phyloP scores from a whole-genome alignment of 2,797 vertebrate genomes.

The Spondyliosoma cantharus region DNA sequence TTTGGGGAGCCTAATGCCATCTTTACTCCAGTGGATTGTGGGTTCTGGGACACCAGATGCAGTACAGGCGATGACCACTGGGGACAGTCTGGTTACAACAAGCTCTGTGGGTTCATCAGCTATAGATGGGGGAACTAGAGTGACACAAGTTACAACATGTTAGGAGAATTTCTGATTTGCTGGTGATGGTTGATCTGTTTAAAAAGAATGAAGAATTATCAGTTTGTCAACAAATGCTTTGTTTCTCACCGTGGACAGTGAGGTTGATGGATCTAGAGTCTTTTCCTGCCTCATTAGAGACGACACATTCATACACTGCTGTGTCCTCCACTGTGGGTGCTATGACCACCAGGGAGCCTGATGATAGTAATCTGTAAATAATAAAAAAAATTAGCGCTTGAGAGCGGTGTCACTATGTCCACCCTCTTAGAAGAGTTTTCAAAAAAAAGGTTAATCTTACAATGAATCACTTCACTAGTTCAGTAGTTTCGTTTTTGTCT shows the following conservation, averaged over 20 bases:
- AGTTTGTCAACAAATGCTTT: not conserved
- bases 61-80: conserved; percentile 90
- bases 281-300: conserved; percentile 91
- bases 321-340: conserved; percentile 95
- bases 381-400: conserved; percentile 1
- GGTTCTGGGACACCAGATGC: conserved; percentile 91
- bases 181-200: not conserved
- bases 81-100: conserved; percentile 88
- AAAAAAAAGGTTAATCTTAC: not conserved
- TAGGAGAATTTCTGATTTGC: not conserved
- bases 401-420: not conserved
- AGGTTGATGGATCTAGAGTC: conserved; percentile 88
- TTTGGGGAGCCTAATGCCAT: conserved; percentile 86
- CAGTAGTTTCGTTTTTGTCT: not conserved
- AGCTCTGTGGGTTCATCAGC: conserved; percentile 94
- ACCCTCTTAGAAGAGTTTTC: not conserved
- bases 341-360: conserved; percentile 94
- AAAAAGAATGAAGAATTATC: not conserved
- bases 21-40: conserved; percentile 92
- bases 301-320: conserved; percentile 90
- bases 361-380: conserved; percentile 89
- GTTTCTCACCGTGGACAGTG: conserved; percentile 90
- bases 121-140: conserved; percentile 93
- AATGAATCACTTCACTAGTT: not conserved
- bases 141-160: not conserved